Evolutionary conservation across 2,797 vertebrate species (phyloP).

Genomic region (Tiaroga cobitis): DNA sequence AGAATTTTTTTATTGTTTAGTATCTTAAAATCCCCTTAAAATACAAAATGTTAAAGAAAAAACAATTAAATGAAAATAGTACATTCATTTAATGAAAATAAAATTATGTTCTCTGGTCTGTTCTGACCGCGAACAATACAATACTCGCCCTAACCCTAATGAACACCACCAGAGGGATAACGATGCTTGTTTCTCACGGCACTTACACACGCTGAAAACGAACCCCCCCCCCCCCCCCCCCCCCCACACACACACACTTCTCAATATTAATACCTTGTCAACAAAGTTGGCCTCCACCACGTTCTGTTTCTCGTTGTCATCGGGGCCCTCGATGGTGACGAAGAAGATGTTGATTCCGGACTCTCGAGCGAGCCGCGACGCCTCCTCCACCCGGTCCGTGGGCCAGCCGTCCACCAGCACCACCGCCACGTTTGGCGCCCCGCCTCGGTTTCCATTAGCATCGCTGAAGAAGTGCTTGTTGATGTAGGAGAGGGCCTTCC

Average conservation of each 20-base stretch:
- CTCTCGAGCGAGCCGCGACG: constrained; percentile 90
- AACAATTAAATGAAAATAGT: not conserved
- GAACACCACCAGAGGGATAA: not conserved
- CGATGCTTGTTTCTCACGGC: accelerated
- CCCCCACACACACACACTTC: too few relatives aligned
- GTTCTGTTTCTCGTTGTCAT: constrained; percentile 87
- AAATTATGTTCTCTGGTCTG: not conserved
- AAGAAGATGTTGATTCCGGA: constrained; percentile 99
- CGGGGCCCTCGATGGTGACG: constrained; percentile 92
- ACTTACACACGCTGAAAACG: not conserved
- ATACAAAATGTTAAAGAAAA: not conserved
- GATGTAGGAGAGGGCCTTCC: constrained; percentile 92
- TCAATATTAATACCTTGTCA: constrained; percentile 84
- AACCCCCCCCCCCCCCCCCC: too few relatives aligned
- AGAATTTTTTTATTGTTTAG: too few relatives aligned
- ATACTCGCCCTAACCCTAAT: not conserved
- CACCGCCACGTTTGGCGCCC: constrained; percentile 90
- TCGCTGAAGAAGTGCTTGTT: constrained; percentile 94
- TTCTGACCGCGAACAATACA: not conserved
- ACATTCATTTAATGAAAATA: not conserved
- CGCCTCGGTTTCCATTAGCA: constrained; percentile 89
- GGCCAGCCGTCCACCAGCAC: constrained; percentile 97
- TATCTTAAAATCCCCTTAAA: not conserved
- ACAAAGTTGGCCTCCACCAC: constrained; percentile 90
- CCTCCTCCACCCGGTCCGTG: constrained; percentile 92